Evolutionary conservation across 2,113 vertebrate genomes (phyloP), one percentile per base, ranked within the genome.

Genomic region (Struthidea cinerea): DNA sequence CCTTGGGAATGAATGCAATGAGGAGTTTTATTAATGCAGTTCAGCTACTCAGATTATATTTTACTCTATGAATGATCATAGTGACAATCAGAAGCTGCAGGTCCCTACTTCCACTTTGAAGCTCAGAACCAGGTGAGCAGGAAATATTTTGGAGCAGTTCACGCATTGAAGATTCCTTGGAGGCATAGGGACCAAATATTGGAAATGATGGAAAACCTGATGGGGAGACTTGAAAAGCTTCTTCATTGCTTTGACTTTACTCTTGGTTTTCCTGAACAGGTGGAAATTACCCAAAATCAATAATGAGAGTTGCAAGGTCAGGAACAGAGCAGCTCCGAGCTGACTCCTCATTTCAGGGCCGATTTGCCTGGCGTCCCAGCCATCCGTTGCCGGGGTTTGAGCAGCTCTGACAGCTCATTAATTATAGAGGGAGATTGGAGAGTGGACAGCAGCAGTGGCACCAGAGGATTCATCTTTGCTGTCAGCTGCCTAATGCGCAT

Each of bases 351-450:
- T 98, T 98, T 98, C 96, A 97, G 95, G 96, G 92, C 96, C 97
- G 95, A 96, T 98, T 97, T 98, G 89, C 96, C 71, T 55, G 41
- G 82, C 52, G 57, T 97, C 95, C 96, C 95, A 77, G 90, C 80
- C 94, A 94, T 88, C 94, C 37, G 4, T 94, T 96, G 70, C 39
- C 50, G 56, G 94, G 95, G 71, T 63, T 95, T 97, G 94, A 98
- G 96, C 90, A 92, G 91, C 96, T 94, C 97, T 98, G 98, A 97
- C 98, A 98, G 98, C 97, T 98, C 97, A 98, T 98, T 98, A 98
- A 98, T 98, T 98, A 97, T 67, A 83, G 81, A 94, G 93, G 84
- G 52, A 95, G 97, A 97, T 84, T 91, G 95, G 91, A 93, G 83
- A 93, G 88, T 94, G 96, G 97, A 93, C 97, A 93, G 90, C 92